Evolutionary conservation across 2,888 invertebrate genomes (phyloP), one percentile per base, ranked within the genome.

Genomic region (Cyclophora albipunctata): DNA sequence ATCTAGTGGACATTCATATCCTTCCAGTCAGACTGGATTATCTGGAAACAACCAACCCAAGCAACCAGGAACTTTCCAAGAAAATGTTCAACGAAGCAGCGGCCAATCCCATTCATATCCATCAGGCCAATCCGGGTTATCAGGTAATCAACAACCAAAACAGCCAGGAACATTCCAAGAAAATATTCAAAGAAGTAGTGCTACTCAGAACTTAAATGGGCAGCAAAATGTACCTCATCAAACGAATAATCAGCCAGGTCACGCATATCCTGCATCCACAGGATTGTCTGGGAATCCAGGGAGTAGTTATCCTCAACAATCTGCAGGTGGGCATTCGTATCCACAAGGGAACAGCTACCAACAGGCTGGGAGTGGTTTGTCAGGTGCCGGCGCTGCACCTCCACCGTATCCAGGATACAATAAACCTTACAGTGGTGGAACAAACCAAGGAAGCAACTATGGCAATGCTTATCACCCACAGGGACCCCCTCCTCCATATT

Each of bases 401-500:
- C 76, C 78, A 20, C 69, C 80, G 3, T 76, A 81, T 59, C 58
- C 71, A 49, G 66, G 66, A 37, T 63, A 72, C 52, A 57, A 59
- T 58, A 62, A 48, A 54, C 55, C 63, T 7, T 58, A 62, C 42
- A 62, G 55, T 34, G 62, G 64, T 35, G 69, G 64, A 48, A 66
- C 69, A 53, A 70, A 75, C 55, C 64, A 60, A 47, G 62, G 61
- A 42, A 71, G 66, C 51, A 64, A 69, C 49, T 63, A 69, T 51
- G 80, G 81, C 45, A 73, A 69, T 58, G 67, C 66, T 55, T 69
- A 78, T 58, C 70, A 81, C 51, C 79, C 80, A 50, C 77, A 69
- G 6, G 82, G 79, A 61, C 80, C 77, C 3, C 79, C 78, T 41
- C 83, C 84, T 37, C 83, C 84, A 6, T 71, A 81, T 34, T 81